Evolutionary conservation across 2,888 invertebrate genomes (phyloP), one percentile per base, ranked within the genome.

Genomic region (Oscheius onirici): DNA sequence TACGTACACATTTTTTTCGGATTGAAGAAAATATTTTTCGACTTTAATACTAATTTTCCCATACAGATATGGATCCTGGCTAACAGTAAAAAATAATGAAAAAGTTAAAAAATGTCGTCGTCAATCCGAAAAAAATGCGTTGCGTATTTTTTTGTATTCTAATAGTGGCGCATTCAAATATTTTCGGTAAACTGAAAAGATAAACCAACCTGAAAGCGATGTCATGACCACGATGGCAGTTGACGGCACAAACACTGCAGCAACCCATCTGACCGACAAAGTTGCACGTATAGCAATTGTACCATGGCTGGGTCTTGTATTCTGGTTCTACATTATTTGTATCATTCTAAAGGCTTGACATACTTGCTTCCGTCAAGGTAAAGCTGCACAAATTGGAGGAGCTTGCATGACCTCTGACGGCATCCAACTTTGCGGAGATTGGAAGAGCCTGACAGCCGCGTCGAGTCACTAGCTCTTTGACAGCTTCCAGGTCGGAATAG

Each of bases 261-360:
- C 97, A 97, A 0, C 99, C 99, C 1, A 96, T 95, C 8, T 96
- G 94, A 88, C 97, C 97, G 71, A 96, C 92, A 97, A 99, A 97
- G 88, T 93, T 93, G 89, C 97, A 97, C 0, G 97, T 96, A 89
- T 97, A 97, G 88, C 97, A 99, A 89, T 99, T 97, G 90, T 97
- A 99, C 90, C 90, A 90, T 78, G 90, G 90, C 79, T 91, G 97
- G 89, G 95, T 95, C 94, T 95, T 95, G 88, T 95, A 97, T 89
- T 97, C 97, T 75, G 68, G 86, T 95, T 95, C 88, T 95, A 95
- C 17, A 49, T 17, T 15, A 20, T 40, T 41, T 40, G 11, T 34
- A 5, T 24, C 13, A 34, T 22, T 22, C n/a, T 17, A 2, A 5
- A 8, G 2, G 13, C 41, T n/a, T n/a, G 6, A 58, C 58, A 11